Evolutionary conservation across 2,113 vertebrate species (phyloP).

Genomic region (Pangasianodon gigas): DNA sequence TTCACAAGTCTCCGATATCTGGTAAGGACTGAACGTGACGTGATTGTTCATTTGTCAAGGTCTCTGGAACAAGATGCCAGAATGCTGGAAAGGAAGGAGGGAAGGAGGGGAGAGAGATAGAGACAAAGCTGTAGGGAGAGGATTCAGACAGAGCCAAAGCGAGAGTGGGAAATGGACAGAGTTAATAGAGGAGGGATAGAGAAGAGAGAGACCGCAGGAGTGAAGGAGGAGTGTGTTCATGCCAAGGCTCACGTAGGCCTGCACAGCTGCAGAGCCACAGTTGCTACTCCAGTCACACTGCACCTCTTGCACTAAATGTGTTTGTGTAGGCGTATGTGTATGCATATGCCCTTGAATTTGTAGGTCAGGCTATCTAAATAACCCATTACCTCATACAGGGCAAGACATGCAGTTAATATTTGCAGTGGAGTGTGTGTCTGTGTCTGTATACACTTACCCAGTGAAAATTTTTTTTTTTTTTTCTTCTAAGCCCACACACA

Average conservation of each 20-base stretch:
- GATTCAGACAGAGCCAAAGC: constrained; percentile 34
- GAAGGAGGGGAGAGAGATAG: neutral
- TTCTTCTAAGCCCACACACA: neutral
- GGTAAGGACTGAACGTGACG: constrained; percentile 38
- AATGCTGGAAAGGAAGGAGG: neutral
- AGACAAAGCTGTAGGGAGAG: neutral
- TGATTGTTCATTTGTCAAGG: constrained; percentile 48
- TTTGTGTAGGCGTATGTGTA: constrained; percentile 15
- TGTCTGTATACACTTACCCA: neutral
- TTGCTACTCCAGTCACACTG: constrained; percentile 49
- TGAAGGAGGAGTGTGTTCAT: constrained; percentile 48
- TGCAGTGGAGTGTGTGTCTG: neutral
- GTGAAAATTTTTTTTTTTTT: neutral
- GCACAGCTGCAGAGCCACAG: constrained; percentile 54
- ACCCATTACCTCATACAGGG: constrained; percentile 4
- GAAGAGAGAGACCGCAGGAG: constrained; percentile 16
- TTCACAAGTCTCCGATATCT: constrained; percentile 42
- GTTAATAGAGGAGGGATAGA: constrained; percentile 33
- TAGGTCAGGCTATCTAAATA: constrained; percentile 38
- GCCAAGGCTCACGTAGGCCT: constrained; percentile 56
- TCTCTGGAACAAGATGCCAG: constrained; percentile 19
- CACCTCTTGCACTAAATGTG: constrained; percentile 18
- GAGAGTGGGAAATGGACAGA: constrained; percentile 21
- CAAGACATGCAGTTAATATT: neutral
- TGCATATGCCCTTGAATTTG: constrained; percentile 18